Evolutionary conservation across 1,140 invertebrate species (phyloP).

Genomic region (Conus ventricosus): DNA sequence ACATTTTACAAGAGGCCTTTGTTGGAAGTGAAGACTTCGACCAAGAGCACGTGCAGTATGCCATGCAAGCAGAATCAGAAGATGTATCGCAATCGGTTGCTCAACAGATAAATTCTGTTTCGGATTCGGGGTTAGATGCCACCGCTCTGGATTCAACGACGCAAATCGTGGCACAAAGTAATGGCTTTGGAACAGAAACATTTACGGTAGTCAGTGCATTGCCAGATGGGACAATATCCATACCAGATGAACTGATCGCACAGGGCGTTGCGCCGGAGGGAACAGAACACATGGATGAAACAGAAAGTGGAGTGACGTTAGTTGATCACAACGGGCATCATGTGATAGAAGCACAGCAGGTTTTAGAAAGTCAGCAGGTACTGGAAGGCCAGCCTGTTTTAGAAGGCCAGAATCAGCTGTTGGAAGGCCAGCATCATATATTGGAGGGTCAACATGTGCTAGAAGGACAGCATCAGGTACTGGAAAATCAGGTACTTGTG

Average conservation of each 20-base stretch:
- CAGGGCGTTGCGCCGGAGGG: conserved; percentile 2
- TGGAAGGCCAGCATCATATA: conserved; percentile 31
- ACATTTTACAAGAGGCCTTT: conserved; percentile 74
- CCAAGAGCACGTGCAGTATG: conserved; percentile 40
- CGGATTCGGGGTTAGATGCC: conserved; percentile 1
- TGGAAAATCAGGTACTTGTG: conserved; percentile 3
- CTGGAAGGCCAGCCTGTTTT: conserved; percentile 17
- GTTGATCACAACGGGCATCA: conserved; percentile 28
- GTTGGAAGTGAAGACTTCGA: conserved; percentile 67
- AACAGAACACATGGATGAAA: conserved; percentile 29
- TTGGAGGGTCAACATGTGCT: not conserved
- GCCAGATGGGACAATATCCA: conserved; percentile 30
- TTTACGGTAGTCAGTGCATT: conserved; percentile 31
- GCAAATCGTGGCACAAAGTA: conserved; percentile 21
- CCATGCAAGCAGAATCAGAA: conserved; percentile 42
- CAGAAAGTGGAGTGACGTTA: not conserved
- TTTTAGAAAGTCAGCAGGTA: not conserved
- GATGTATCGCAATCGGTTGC: conserved; percentile 30
- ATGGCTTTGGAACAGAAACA: conserved; percentile 29
- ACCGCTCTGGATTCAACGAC: conserved; percentile 6
- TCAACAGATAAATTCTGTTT: conserved; percentile 36
- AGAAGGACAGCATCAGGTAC: conserved; percentile 11
- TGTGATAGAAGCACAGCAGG: not conserved
- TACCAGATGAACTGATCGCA: conserved; percentile 31
- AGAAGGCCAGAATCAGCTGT: not conserved